Base-by-base conservation (phyloP, 1,140 invertebrate genomes). In the Trichoplusia ni region DNA sequence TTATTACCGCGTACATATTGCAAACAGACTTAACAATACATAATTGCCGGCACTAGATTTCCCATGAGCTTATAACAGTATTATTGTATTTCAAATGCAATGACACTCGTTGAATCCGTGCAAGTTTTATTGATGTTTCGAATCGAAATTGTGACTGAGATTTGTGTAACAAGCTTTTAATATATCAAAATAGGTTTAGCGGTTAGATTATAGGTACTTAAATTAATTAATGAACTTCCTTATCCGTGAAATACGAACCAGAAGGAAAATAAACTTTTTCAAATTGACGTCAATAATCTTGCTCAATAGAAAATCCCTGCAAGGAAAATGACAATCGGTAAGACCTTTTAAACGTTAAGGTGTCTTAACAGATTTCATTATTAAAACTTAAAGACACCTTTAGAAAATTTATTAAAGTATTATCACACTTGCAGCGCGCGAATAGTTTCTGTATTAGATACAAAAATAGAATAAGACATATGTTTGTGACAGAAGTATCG, bases 401-500 rank as follows among this genome's bases (percentile, higher is more conserved):
- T n/a, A n/a, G n/a, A n/a, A n/a, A n/a, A n/a, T n/a, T n/a, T n/a
- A n/a, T n/a, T n/a, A n/a, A n/a, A n/a, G n/a, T n/a, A n/a, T n/a
- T n/a, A n/a, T n/a, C n/a, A n/a, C n/a, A n/a, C n/a, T n/a, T n/a
- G n/a, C 21, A 27, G 0, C n/a, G 7, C 14, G 35, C 11, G 25
- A 4, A 56, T 56, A 23, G 35, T 27, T 40, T 9, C 14, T 2
- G 8, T 11, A 1, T 40, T 40, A 16, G 38, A 8, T 40, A 56
- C 9, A 27, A 56, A 54, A 40, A 38, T 40, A 56, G 35, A 56
- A 56, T 40, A 4, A 21, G 33, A 16, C 35, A 27, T 25, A 56
- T 13, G 51, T 56, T 35, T 56, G 33, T 56, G 51, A 56, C 51
- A 40, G 33, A 40, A 21, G 11, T 40, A 56, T 40, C 33, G 47